Base-by-base conservation (phyloP, 2,888 invertebrate genomes). In the Xanthostigma xanthostigma region DNA sequence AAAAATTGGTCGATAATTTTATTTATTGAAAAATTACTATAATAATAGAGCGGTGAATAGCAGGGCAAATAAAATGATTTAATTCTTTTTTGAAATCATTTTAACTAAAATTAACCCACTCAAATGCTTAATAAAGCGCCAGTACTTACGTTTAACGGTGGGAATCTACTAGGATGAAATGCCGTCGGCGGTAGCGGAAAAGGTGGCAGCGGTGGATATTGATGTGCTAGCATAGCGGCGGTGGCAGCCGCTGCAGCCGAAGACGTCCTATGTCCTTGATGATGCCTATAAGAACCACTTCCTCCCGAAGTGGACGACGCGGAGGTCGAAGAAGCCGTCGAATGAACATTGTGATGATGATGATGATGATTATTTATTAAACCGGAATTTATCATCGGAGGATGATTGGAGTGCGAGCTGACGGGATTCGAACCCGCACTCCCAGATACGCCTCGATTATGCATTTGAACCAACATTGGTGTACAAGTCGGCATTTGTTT, bases 111-210 rank as follows among this genome's bases (percentile, higher is more conserved):
- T 17, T 17, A 4, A 17, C 4, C 17, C 4, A 17, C 17, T 17
- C 33, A 42, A 14, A 11, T 14, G 13, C 8, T 11, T 42, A 10
- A 11, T 17, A 14, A 42, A 42, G 2, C 4, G 12, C 5, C 13
- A 3, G 6, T 35, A 47, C 47, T 47, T 36, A 47, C 47, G 42
- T 47, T 47, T n/a, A 47, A 36, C 37, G 47, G 47, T 33, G 47
- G 47, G 12, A 47, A 47, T 41, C 47, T 17, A 36, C 13, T 36
- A 14, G 47, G 42, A 39, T 39, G 42, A 36, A 47, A 47, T 27
- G 36, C 47, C 11, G 38, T 27, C 42, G 47, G 35, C 47, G 47
- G 47, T 10, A 47, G 9, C 6, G 47, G 47, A 42, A 47, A 47
- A 17, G 41, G 47, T 36, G 47, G 40, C n/a, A 47, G 12, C 13